phyloP scores from a whole-genome alignment of 2,888 invertebrate genomes.

The Drosophila gaucha region DNA sequence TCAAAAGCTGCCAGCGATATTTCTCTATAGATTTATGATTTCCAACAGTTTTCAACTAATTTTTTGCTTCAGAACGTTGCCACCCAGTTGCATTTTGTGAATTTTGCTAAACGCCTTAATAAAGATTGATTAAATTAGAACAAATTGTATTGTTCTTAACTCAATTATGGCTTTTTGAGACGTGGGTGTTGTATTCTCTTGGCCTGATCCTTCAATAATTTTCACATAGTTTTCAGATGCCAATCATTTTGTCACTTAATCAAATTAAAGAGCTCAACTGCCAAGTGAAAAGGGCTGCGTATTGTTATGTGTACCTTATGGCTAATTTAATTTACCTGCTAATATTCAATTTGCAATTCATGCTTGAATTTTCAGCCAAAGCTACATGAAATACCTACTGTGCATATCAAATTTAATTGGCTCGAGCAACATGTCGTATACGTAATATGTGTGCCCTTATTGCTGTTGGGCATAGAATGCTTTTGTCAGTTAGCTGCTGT shows the following conservation, averaged over 20 bases:
- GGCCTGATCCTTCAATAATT: background rate
- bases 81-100: background rate
- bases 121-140: background rate
- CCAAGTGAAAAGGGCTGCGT: slow-evolving; percentile 14
- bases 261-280: slow-evolving; percentile 21
- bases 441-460: slow-evolving; percentile 9
- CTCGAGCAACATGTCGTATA: slow-evolving; percentile 35
- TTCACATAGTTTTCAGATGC: slow-evolving; percentile 14
- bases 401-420: slow-evolving; percentile 38
- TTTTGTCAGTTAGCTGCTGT: slow-evolving; percentile 39
- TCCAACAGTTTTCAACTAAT: too few species aligned
- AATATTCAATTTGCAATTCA: slow-evolving; percentile 39
- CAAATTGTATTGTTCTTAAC: background rate
- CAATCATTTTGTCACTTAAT: slow-evolving; percentile 24
- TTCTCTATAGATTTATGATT: background rate
- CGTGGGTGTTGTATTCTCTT: background rate
- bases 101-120: background rate
- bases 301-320: slow-evolving; percentile 21
- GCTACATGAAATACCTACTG: slow-evolving; percentile 17
- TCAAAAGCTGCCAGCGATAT: too few species aligned
- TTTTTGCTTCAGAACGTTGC: background rate
- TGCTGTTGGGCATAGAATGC: slow-evolving; percentile 7
- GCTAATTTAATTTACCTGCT: slow-evolving; percentile 44
- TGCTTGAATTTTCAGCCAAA: background rate
- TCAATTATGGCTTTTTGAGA: background rate